Percentiles rank a stretch among this genome's conserved stretches.
These are phyloP conservation scores for Pomacea canaliculata DNA, from an alignment of 2,888 invertebrate genomes.

Conservation along the genomic window DNA sequence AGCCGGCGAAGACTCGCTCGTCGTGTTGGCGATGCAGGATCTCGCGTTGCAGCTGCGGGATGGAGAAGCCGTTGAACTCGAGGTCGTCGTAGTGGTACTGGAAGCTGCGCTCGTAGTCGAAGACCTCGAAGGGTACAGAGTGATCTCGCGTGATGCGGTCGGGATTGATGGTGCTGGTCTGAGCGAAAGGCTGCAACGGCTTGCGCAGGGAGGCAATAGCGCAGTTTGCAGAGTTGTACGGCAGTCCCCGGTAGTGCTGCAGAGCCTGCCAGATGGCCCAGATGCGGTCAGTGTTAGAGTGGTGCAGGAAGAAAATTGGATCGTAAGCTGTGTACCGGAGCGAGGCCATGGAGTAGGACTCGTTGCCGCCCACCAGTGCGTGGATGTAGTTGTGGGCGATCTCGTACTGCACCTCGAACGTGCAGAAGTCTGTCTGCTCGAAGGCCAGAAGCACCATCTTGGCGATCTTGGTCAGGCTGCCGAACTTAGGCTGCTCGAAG, in stretches of 20 bases:
- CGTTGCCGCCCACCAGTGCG: slow-evolving; percentile 38
- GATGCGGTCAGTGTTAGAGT: slow-evolving; percentile 37
- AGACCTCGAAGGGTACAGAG: slow-evolving; percentile 38
- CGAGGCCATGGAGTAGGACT: slow-evolving; percentile 35
- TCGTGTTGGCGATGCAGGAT: slow-evolving; percentile 23
- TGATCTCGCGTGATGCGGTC: slow-evolving; percentile 36
- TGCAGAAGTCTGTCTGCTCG: slow-evolving; percentile 40
- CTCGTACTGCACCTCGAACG: slow-evolving; percentile 43
- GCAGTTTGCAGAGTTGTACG: slow-evolving; percentile 42
- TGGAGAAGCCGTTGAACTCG: slow-evolving; percentile 42
- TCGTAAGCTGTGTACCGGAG: slow-evolving; percentile 40
- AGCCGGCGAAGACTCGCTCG: slow-evolving; percentile 36
- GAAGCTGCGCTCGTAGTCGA: slow-evolving; percentile 36
- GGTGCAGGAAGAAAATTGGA: slow-evolving; percentile 40
- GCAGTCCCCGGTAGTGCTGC: slow-evolving; percentile 36
- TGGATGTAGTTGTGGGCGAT: slow-evolving; percentile 41
- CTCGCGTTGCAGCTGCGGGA: slow-evolving; percentile 39
- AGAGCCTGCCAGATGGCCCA: slow-evolving; percentile 42
- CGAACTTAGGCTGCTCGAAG: slow-evolving; percentile 28
- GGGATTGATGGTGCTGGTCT: slow-evolving; percentile 34
- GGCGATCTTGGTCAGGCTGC: slow-evolving; percentile 32
- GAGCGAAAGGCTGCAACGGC: slow-evolving; percentile 37
- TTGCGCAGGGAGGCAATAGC: slow-evolving; percentile 34
- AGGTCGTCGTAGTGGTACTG: slow-evolving; percentile 36
- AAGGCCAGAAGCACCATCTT: slow-evolving; percentile 36